Conservation (phyloP, 2,888 invertebrate species). For the Pollenia griseotomentosa region DNA sequence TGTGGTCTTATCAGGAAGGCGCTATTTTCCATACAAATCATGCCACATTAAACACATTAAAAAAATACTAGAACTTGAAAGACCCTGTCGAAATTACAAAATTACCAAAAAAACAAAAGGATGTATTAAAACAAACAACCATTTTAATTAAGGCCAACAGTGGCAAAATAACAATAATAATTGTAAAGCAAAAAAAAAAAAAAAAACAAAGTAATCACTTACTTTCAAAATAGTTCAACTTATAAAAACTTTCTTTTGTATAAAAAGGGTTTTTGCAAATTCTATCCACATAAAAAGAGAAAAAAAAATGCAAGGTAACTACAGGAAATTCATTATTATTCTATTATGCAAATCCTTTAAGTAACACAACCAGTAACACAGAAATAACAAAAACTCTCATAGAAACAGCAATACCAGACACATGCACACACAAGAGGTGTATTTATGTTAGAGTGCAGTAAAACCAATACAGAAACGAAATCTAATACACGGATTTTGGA, state of each 20-base stretch:
- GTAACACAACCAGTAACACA: slow-evolving; percentile 9
- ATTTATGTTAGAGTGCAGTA: background rate
- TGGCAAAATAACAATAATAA: slow-evolving; percentile 10
- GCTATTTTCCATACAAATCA: no score
- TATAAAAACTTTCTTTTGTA: slow-evolving; percentile 47
- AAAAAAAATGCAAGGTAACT: slow-evolving; percentile 20
- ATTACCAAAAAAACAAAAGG: background rate
- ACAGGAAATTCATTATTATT: slow-evolving; percentile 68
- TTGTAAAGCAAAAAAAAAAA: background rate
- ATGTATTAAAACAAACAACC: background rate
- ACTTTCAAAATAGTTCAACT: slow-evolving; percentile 38
- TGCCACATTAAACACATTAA: no score
- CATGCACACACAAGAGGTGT: background rate
- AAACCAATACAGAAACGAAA: background rate
- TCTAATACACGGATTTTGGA: no score
- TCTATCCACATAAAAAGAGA: slow-evolving; percentile 2
- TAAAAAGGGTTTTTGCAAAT: slow-evolving; percentile 28
- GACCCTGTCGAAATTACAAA: no score
- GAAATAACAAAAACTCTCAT: background rate
- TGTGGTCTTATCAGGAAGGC: no score
- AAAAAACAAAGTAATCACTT: slow-evolving; percentile 29
- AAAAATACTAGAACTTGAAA: no score
- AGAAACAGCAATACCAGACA: background rate
- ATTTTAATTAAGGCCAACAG: slow-evolving; percentile 28
- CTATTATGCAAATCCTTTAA: slow-evolving; percentile 67